A percentile compares a stretch with the other conserved stretches of the same genome.
These are phyloP conservation scores for Lasioglossum figueresi DNA, from an alignment of 2,888 invertebrate genomes.

Conservation along the genomic window DNA sequence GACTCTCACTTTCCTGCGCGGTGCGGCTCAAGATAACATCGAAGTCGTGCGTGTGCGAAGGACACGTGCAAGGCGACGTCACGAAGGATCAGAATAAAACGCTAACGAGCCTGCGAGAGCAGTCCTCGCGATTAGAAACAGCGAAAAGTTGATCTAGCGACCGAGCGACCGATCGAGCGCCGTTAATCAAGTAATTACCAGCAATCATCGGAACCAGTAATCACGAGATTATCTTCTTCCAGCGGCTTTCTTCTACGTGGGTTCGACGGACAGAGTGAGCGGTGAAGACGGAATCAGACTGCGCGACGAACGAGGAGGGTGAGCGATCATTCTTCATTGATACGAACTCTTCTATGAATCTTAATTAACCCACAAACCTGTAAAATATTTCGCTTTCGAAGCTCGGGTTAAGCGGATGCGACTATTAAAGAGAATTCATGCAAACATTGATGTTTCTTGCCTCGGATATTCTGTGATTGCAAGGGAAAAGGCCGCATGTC, in stretches of 20 bases:
- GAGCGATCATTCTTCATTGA: slow-evolving; percentile 75
- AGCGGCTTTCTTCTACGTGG: slow-evolving; percentile 97
- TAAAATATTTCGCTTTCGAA: neutral
- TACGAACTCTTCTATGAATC: neutral
- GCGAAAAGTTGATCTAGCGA: neutral
- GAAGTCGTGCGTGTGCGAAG: slow-evolving; percentile 25
- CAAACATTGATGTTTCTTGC: neutral
- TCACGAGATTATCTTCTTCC: slow-evolving; percentile 66
- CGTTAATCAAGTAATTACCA: neutral
- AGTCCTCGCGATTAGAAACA: neutral
- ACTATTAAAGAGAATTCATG: too few relatives aligned
- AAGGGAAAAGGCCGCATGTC: too few relatives aligned
- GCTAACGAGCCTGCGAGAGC: neutral
- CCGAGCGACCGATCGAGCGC: slow-evolving; percentile 10
- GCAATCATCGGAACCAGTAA: neutral
- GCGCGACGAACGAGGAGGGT: slow-evolving; percentile 92
- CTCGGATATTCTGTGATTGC: too few relatives aligned
- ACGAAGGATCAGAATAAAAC: neutral
- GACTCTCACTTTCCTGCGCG: slow-evolving; percentile 52
- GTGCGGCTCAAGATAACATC: slow-evolving; percentile 27
- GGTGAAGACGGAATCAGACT: slow-evolving; percentile 88
- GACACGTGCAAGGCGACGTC: neutral
- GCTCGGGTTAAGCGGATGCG: too few relatives aligned
- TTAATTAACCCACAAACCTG: neutral
- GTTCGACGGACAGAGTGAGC: slow-evolving; percentile 88